Conservation (phyloP, 2,113 vertebrate genomes). For the Crotalus tigris region DNA sequence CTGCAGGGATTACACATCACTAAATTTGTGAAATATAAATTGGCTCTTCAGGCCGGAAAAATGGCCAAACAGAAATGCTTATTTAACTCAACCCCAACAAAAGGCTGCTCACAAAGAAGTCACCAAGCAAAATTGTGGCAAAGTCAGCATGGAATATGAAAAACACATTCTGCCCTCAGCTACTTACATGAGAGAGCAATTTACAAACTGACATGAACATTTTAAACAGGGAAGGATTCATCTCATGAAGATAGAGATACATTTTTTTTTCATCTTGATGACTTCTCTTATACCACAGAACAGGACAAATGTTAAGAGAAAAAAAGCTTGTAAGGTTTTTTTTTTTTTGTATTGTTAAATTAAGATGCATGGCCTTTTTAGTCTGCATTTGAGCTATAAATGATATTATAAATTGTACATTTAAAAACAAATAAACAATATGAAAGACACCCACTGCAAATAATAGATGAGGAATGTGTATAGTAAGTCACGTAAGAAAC, state of each 20-base stretch:
- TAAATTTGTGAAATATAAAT: conserved; percentile 9
- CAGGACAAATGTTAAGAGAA: background rate
- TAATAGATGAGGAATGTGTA: background rate
- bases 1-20: background rate
- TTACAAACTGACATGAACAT: background rate
- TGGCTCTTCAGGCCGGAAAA: background rate
- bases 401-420: background rate
- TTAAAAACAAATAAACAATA: background rate
- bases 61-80: background rate
- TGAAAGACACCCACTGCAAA: background rate
- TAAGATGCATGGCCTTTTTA: background rate
- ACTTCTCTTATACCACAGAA: background rate
- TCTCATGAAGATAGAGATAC: background rate
- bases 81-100: background rate
- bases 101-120: background rate
- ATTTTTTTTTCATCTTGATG: background rate
- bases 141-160: background rate
- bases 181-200: background rate
- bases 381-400: background rate
- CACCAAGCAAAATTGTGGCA: background rate
- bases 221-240: background rate
- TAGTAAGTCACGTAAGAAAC: background rate
- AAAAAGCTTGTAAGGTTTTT: background rate
- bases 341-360: background rate
- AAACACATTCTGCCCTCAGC: background rate